Evolutionary conservation across 2,797 vertebrate genomes (phyloP), one percentile per base, ranked within the genome.

Genomic region (Helicolenus hilgendorfi): DNA sequence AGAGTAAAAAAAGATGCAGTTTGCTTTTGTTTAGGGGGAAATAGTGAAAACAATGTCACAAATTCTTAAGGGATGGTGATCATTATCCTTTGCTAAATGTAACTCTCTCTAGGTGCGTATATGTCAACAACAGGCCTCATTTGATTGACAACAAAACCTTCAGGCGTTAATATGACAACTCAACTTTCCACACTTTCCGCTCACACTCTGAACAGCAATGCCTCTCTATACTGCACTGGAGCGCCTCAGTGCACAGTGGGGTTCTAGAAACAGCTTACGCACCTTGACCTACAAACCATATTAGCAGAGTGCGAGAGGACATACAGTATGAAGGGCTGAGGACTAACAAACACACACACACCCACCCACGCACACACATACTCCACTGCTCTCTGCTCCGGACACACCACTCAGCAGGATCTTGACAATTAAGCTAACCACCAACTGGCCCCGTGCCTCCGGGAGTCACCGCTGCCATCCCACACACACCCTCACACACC

Each of bases 361-460:
- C 33, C 8, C 33, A 35, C 8, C 8, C 33, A 35, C 33, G 10
- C 33, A 35, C 8, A 53, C 49, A 2, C 49, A 41, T 4, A 18
- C 38, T 3, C 33, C 11, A 29, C 67, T 79, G 74, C 88, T 87
- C 82, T 85, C 41, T 91, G 88, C 91, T 91, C 76, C 77, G 87
- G 88, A 93, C 92, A 90, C 77, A 90, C 77, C 81, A 94, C 92
- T 94, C 92, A 91, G 94, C 94, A 90, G 92, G 94, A 96, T 93
- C 86, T 94, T 93, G 96, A 95, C 96, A 97, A 97, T 97, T 96
- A 97, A 94, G 89, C 94, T 94, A 95, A 96, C 92, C 93, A 96
- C 94, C 87, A 93, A 91, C 94, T 96, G 94, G 92, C 93, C 91
- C 78, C 7, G 20, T 8, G 79, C 77, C 88, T 73, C 83, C 11